Percentiles rank a stretch among this genome's conserved stretches.
Evolutionary conservation across 2,113 vertebrate species (phyloP).

Genomic region (Cyprinus carpio): DNA sequence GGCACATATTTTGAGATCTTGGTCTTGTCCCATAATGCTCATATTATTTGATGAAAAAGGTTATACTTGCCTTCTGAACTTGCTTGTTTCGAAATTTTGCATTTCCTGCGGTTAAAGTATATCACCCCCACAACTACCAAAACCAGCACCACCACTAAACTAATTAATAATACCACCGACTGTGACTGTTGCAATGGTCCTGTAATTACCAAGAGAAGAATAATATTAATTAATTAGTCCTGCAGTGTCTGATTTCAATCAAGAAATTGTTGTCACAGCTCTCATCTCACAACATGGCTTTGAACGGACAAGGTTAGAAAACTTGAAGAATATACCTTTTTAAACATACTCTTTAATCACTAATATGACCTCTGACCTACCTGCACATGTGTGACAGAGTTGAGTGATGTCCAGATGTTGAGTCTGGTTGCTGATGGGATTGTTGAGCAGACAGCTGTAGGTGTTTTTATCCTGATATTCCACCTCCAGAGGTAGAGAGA

Average conservation of each 20-base stretch:
- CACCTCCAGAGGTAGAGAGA: conserved; percentile 13
- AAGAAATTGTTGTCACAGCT: too few relatives aligned
- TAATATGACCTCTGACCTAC: neutral
- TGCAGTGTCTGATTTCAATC: neutral
- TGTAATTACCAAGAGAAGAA: too few relatives aligned
- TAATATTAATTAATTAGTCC: neutral
- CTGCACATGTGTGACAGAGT: neutral
- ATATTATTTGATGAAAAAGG: neutral
- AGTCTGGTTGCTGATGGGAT: neutral
- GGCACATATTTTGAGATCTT: neutral
- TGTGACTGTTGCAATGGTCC: too few relatives aligned
- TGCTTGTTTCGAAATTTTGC: neutral
- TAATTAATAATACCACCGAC: neutral
- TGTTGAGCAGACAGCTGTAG: neutral
- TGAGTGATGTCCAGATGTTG: neutral
- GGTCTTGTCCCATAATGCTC: too few relatives aligned
- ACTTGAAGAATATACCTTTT: neutral
- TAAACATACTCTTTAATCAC: neutral
- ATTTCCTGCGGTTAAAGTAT: neutral
- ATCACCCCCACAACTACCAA: neutral
- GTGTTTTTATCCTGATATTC: neutral
- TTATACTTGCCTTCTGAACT: neutral
- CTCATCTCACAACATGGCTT: too few relatives aligned
- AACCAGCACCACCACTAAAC: neutral
- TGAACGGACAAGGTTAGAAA: too few relatives aligned